Evolutionary conservation across 2,113 vertebrate species (phyloP).

Genomic region (Entomyzon cyanotis): DNA sequence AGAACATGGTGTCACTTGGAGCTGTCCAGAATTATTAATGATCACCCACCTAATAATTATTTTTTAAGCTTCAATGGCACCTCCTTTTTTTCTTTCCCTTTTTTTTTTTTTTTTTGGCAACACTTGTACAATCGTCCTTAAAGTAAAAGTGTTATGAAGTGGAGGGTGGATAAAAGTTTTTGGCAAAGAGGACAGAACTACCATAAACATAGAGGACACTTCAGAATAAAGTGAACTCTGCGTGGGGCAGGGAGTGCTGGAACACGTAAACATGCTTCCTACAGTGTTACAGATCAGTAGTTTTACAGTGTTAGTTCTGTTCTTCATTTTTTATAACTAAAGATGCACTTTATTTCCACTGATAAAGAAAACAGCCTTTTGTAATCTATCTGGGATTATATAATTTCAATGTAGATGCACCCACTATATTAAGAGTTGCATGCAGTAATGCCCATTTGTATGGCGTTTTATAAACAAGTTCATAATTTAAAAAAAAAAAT

Average conservation of each 20-base stretch:
- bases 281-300: background rate
- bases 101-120: no score
- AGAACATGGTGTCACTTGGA: background rate
- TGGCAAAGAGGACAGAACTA: background rate
- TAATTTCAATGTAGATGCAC: background rate
- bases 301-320: background rate
- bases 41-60: background rate
- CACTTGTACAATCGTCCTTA: background rate
- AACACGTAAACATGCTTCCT: background rate
- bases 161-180: background rate
- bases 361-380: background rate
- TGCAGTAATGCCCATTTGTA: background rate
- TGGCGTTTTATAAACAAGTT: background rate
- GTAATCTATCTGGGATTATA: background rate
- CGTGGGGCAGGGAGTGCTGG: background rate
- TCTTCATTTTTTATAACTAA: background rate
- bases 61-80: background rate
- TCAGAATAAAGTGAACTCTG: background rate
- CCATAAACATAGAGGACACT: background rate
- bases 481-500: background rate
- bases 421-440: background rate
- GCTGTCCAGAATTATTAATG: background rate
- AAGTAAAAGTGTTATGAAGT: background rate
- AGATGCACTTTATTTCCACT: background rate
- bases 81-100: no score